Conservation (phyloP, 1,140 invertebrate genomes). For the Eubasilissa regina region DNA sequence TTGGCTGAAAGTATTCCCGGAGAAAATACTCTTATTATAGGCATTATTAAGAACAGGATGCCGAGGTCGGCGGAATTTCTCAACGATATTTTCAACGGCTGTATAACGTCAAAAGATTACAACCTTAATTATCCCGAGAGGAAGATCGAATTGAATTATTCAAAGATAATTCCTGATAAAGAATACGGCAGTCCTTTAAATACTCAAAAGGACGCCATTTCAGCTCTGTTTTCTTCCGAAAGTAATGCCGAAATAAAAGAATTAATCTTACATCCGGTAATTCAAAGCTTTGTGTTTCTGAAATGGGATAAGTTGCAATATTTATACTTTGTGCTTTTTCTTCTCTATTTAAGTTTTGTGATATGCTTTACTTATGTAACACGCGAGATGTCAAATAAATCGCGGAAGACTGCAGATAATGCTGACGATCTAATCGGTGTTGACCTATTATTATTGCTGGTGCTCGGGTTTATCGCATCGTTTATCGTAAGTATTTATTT, state of each 20-base stretch:
- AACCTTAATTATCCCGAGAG: slow-evolving; percentile 68
- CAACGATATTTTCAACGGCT: slow-evolving; percentile 70
- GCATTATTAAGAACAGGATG: slow-evolving; percentile 70
- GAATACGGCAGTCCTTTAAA: slow-evolving; percentile 61
- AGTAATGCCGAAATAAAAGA: slow-evolving; percentile 69
- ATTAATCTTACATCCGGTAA: slow-evolving; percentile 72
- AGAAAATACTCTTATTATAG: slow-evolving; percentile 65
- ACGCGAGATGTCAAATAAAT: neutral
- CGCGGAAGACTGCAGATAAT: neutral
- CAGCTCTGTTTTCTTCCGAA: slow-evolving; percentile 70
- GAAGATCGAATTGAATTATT: slow-evolving; percentile 69
- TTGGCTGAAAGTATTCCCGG: slow-evolving; percentile 73
- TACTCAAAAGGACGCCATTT: slow-evolving; percentile 70
- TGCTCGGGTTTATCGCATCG: neutral
- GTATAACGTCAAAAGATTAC: slow-evolving; percentile 67
- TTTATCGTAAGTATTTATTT: neutral
- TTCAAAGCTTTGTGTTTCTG: slow-evolving; percentile 72
- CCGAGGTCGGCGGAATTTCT: slow-evolving; percentile 71
- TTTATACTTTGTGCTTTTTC: slow-evolving; percentile 71
- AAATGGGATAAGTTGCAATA: slow-evolving; percentile 72
- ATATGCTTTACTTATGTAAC: slow-evolving; percentile 52
- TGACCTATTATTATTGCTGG: neutral
- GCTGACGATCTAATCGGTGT: too few species aligned
- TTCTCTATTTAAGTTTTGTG: slow-evolving; percentile 70
- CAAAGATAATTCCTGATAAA: slow-evolving; percentile 67